Base-by-base conservation (phyloP, 2,797 vertebrate species). In the Diceros bicornis region DNA sequence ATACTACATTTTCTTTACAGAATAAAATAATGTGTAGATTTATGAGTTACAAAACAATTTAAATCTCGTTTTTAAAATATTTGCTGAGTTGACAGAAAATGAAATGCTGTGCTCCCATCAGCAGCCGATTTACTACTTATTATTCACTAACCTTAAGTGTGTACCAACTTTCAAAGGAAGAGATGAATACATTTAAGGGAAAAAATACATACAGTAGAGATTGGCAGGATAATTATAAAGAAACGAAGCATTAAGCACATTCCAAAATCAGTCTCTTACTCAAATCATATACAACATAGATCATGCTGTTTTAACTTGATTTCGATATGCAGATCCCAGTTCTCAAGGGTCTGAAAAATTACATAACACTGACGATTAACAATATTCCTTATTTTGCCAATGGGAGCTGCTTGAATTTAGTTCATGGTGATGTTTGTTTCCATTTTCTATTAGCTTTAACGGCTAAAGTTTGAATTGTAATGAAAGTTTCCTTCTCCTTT, bases 41-140 rank as follows among this genome's bases (percentile, higher is more conserved):
- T 50, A 69, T 17, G 71, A 55, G 25, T 66, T 77, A 61, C 52
- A 83, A 86, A 87, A 78, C n/a, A 17, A n/a, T 17, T 37, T 32
- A 6, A 86, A 85, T 47, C 52, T 88, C 62, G n/a, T 81, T 93
- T 83, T 91, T 34, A 74, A 83, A 47, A 37, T 64, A 41, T 62
- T 84, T 93, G 64, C 47, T 93, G 66, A 91, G 27, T 78, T 79
- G 64, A 83, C 74, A 89, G 85, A 87, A 92, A 78, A 44, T 57
- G 21, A 82, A 81, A 77, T n/a, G 12, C 41, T 66, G 21, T 8
- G 23, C 29, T 91, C 21, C 14, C 7, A 25, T 81, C 11, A 27
- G 61, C 44, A 74, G 61, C 34, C 11, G 32, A 62, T 61, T 90
- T 50, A 29, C 59, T 68, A 47, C 62, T 61, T 68, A 21, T 55